phyloP scores from a whole-genome alignment of 2,888 invertebrate species.

The Lutraria lutraria region DNA sequence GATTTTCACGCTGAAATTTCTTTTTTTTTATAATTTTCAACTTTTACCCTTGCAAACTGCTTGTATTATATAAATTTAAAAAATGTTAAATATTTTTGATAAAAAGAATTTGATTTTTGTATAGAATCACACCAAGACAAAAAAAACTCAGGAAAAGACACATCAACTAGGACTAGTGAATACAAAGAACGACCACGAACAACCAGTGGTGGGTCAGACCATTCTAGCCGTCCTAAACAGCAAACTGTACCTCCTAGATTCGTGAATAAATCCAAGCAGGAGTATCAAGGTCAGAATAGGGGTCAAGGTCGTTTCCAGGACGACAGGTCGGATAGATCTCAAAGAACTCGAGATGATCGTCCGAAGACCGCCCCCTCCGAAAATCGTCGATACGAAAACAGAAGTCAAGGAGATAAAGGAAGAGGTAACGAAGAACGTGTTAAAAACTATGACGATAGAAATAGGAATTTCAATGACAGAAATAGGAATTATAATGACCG shows the following conservation, averaged over 20 bases:
- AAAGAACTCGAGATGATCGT: conserved; percentile 55
- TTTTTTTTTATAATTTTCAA: no score
- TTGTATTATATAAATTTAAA: not conserved
- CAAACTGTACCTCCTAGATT: conserved; percentile 70
- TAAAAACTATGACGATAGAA: conserved; percentile 49
- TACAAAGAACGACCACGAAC: conserved; percentile 33
- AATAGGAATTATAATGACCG: conserved; percentile 39
- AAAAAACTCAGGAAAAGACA: not conserved
- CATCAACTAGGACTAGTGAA: conserved; percentile 29
- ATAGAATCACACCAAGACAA: conserved; percentile 15
- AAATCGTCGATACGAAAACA: conserved; percentile 45
- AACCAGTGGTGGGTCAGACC: conserved; percentile 46
- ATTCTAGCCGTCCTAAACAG: conserved; percentile 64
- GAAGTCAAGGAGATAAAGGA: conserved; percentile 48
- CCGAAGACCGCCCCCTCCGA: conserved; percentile 56
- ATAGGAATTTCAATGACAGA: conserved; percentile 43
- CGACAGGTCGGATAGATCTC: conserved; percentile 56
- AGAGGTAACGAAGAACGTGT: conserved; percentile 45
- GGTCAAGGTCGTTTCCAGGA: conserved; percentile 57
- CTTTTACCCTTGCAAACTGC: no score
- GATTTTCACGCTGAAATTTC: no score
- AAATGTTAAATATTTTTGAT: not conserved
- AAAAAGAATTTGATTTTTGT: not conserved
- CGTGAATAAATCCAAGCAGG: conserved; percentile 66
- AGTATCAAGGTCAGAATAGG: conserved; percentile 52